These are phyloP conservation scores for Antechinus flavipes DNA, from an alignment of 2,113 vertebrate genomes.

Conservation along the genomic window DNA sequence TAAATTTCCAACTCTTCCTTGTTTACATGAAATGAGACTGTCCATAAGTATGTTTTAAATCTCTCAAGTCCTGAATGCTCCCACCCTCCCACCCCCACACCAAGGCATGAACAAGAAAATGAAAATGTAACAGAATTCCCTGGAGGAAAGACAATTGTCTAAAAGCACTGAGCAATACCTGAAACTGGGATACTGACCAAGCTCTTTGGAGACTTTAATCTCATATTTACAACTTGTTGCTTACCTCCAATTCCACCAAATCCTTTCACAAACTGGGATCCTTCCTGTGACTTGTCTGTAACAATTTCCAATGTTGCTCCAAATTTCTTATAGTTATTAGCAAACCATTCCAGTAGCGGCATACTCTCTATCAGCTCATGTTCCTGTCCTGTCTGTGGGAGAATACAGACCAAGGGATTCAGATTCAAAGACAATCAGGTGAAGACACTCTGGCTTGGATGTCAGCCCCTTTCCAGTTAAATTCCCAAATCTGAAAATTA, in stretches of 20 bases:
- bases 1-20: neutral
- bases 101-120: neutral
- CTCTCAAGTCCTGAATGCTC: neutral
- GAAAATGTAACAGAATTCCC: neutral
- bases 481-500: neutral
- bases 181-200: neutral
- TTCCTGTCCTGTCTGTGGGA: constrained; percentile 94
- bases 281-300: constrained; percentile 99
- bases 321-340: constrained; percentile 99
- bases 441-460: neutral
- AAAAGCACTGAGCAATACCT: neutral
- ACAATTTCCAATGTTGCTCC: constrained; percentile 99
- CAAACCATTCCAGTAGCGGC: constrained; percentile 99
- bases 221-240: constrained; percentile 54
- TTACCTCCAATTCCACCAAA: constrained; percentile 99
- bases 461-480: neutral
- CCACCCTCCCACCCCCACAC: neutral
- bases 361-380: constrained; percentile 99
- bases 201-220: neutral
- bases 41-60: neutral
- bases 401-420: constrained; percentile 18
- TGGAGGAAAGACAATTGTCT: neutral
- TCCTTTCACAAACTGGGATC: constrained; percentile 99
- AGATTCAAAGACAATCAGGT: constrained; percentile 30
- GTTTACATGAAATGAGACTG: neutral